Evolutionary conservation across 1,140 invertebrate genomes (phyloP), one percentile per base, ranked within the genome.

Genomic region (Ridgeia piscesae): DNA sequence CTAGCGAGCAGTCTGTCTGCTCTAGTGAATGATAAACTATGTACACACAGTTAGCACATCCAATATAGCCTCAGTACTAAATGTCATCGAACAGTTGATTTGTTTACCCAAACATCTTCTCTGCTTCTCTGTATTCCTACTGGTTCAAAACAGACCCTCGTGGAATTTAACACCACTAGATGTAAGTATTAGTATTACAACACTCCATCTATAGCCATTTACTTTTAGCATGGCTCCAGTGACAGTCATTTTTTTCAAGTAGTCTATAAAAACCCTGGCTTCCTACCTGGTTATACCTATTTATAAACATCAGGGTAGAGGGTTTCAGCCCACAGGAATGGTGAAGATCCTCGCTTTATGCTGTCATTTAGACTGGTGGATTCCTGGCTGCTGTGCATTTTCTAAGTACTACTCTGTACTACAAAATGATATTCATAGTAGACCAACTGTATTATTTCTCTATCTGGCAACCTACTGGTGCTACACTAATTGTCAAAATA

Each of bases 201-300:
- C 58, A 77, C 58, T 77, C 58, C 58, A 77, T 77, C 58, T 77
- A 77, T 77, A 77, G 58, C 58, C 58, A 77, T 77, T 77, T 77
- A 0, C 58, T 21, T 77, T 77, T 77, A 0, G 58, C 58, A 77
- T 2, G 27, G 58, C 58, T 77, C 58, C 58, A 21, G 58, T 42
- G 58, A 77, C 58, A 31, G 58, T 77, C 11, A 50, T 4, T 77
- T 77, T 77, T 77, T 77, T 77, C 58, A 77, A 77, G 58, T 77
- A 77, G 58, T 77, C 58, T 77, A 77, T 21, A 77, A 77, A 77
- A 77, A 77, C 58, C 27, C 27, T 27, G 0, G 58, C 27, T 77
- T 77, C 58, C 42, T 21, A 77, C 0, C 58, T 77, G 58, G 58
- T 31, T 6, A 31, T 4, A 77, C 14, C 58, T 77, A 77, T 77